phyloP scores from a whole-genome alignment of 2,113 vertebrate species.

The Scomber japonicus region DNA sequence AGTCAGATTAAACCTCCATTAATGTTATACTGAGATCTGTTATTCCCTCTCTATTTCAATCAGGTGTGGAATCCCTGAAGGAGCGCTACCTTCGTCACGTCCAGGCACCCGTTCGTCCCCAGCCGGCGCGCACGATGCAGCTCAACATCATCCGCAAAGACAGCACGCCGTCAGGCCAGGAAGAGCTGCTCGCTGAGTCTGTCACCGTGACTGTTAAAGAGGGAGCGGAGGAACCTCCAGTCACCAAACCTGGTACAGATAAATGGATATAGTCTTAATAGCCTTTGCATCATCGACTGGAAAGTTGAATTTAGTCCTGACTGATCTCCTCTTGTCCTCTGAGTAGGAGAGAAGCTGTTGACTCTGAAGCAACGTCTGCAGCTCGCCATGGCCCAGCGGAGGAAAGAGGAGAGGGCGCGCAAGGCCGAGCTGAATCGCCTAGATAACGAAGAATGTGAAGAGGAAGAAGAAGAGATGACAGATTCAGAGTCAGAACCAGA shows the following conservation, averaged over 20 bases:
- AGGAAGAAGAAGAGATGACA: conserved; percentile 90
- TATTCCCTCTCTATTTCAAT: neutral
- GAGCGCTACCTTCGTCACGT: conserved; percentile 92
- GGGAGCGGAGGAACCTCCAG: conserved; percentile 76
- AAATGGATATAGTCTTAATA: too few species aligned
- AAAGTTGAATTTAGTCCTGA: neutral
- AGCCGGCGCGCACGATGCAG: conserved; percentile 82
- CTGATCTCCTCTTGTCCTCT: neutral
- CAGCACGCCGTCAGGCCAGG: conserved; percentile 85
- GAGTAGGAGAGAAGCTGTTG: conserved; percentile 92
- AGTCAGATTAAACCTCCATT: neutral
- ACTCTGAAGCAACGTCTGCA: conserved; percentile 93
- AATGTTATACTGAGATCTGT: too few species aligned
- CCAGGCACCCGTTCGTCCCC: conserved; percentile 73
- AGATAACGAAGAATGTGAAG: conserved; percentile 94
- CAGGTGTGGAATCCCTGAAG: conserved; percentile 93
- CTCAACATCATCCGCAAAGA: conserved; percentile 91
- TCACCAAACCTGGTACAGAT: conserved; percentile 89
- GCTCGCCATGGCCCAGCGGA: conserved; percentile 94
- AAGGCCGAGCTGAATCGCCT: conserved; percentile 89
- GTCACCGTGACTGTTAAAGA: conserved; percentile 89
- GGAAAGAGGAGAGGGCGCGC: conserved; percentile 90
- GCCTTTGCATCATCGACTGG: too few species aligned
- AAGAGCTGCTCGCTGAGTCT: conserved; percentile 88
- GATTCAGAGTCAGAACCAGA: conserved; percentile 89